phyloP scores from a whole-genome alignment of 1,140 invertebrate species.

The Metopolophium dirhodum region DNA sequence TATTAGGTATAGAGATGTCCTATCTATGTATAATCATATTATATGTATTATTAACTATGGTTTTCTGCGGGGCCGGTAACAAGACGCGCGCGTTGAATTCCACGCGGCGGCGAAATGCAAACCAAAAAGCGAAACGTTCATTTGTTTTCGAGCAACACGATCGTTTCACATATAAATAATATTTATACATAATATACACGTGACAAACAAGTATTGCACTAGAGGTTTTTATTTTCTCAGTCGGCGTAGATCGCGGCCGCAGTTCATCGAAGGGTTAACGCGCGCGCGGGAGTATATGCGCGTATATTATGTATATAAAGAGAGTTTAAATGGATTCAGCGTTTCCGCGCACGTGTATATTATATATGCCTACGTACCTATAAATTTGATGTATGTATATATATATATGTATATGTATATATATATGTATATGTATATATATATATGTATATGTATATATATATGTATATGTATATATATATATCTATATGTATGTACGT shows the following conservation, averaged over 20 bases:
- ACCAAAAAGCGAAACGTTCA: not conserved
- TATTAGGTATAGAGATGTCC: too few species aligned
- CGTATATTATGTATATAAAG: not conserved
- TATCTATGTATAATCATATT: too few species aligned
- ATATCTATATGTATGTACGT: too few species aligned
- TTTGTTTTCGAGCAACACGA: not conserved
- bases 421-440: too few species aligned
- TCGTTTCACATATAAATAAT: not conserved
- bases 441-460: too few species aligned
- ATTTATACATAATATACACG: not conserved
- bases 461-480: too few species aligned
- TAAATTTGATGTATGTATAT: too few species aligned
- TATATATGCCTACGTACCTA: too few species aligned
- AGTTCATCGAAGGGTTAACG: not conserved
- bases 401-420: too few species aligned
- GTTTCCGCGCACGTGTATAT: too few species aligned
- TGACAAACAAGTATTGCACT: not conserved
- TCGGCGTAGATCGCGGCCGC: not conserved
- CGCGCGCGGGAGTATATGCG: not conserved
- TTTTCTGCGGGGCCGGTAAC: not conserved
- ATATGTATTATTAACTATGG: too few species aligned
- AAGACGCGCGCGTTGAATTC: not conserved
- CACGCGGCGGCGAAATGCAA: not conserved
- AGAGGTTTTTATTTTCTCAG: not conserved
- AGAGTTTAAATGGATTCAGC: too few species aligned